Percentiles rank a stretch among this genome's conserved stretches.
Evolutionary conservation across 2,888 invertebrate genomes (phyloP).

Genomic region (Diploptera punctata): DNA sequence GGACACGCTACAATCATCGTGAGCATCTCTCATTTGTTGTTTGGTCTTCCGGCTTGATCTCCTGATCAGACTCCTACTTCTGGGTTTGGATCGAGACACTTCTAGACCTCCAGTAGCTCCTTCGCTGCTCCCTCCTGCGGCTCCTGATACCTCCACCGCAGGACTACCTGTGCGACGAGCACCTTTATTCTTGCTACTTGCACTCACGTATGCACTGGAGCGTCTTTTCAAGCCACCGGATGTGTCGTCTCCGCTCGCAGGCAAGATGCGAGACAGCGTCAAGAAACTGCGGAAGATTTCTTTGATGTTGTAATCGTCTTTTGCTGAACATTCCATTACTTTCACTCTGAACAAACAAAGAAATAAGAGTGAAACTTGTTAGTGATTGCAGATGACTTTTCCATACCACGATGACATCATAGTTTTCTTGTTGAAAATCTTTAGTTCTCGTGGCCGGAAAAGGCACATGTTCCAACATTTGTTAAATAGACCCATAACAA

Average conservation of each 20-base stretch:
- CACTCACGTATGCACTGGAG: conserved; percentile 71
- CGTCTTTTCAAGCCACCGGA: conserved; percentile 70
- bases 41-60: conserved; percentile 80
- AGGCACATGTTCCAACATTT: too few species aligned
- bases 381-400: not conserved
- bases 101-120: conserved; percentile 37
- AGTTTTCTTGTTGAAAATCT: not conserved
- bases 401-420: not conserved
- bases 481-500: too few species aligned
- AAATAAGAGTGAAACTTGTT: too few species aligned
- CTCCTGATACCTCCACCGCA: conserved; percentile 50
- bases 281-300: conserved; percentile 83
- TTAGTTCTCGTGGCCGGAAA: too few species aligned
- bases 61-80: conserved; percentile 78
- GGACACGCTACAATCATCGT: conserved; percentile 76
- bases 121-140: conserved; percentile 50
- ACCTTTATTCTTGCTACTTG: conserved; percentile 58
- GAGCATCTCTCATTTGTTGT: conserved; percentile 76
- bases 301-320: conserved; percentile 77
- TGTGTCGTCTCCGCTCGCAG: conserved; percentile 63
- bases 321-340: conserved; percentile 79
- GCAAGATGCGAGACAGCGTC: conserved; percentile 74
- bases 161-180: conserved; percentile 54
- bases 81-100: conserved; percentile 64
- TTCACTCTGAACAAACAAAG: conserved; percentile 64